Conservation (phyloP, 2,797 vertebrate genomes). For the Limosa lapponica region DNA sequence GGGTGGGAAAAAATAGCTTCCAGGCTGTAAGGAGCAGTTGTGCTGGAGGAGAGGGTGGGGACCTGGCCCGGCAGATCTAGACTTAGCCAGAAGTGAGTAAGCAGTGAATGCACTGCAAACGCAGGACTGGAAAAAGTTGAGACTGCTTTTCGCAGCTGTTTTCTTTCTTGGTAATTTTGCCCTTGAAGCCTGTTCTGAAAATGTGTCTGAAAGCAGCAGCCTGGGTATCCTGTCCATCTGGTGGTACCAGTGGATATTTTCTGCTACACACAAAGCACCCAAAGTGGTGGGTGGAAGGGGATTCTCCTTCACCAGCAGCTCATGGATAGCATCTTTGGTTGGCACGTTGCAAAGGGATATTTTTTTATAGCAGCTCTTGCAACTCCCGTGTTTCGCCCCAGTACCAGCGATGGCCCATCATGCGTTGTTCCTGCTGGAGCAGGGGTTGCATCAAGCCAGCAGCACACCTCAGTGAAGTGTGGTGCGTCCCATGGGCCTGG, state of each 20-base stretch:
- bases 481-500: background rate
- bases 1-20: constrained; percentile 43
- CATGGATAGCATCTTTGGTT: background rate
- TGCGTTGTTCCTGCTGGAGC: background rate
- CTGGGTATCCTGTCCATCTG: constrained; percentile 29
- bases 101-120: background rate
- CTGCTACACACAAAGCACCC: background rate
- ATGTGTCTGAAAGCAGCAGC: background rate
- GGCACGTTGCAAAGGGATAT: background rate
- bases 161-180: background rate
- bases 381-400: rapidly evolving
- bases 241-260: background rate
- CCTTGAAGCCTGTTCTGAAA: background rate
- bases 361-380: background rate
- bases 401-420: rapidly evolving
- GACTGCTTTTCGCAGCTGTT: background rate
- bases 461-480: background rate
- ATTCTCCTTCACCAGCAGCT: background rate
- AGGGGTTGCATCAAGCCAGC: background rate
- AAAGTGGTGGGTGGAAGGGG: background rate
- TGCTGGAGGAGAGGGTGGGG: constrained; percentile 1
- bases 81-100: constrained; percentile 20
- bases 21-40: constrained; percentile 32
- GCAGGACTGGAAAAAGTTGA: background rate
- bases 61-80: background rate